phyloP scores from a whole-genome alignment of 53 echinoderm and acorn worm genomes.

The Antedon mediterranea region DNA sequence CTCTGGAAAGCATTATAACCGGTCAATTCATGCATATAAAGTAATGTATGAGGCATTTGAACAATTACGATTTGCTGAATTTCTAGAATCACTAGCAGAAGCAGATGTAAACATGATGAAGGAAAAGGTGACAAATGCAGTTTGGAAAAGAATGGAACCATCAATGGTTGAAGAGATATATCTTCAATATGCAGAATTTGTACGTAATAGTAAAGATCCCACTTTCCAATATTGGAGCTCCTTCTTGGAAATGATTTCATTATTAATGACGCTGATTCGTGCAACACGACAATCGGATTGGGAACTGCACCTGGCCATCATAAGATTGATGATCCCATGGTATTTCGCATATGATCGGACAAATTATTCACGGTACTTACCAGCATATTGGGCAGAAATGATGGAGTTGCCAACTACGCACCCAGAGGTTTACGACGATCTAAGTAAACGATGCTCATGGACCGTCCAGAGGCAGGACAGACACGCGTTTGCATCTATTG shows the following conservation, averaged over 20 bases:
- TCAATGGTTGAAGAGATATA: no score
- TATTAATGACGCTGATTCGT: slow-evolving; percentile 16
- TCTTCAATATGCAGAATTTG: no score
- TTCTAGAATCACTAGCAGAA: slow-evolving; percentile 1
- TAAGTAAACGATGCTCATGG: slow-evolving; percentile 11
- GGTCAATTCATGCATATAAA: slow-evolving; percentile 30
- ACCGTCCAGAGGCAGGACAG: slow-evolving; percentile 33
- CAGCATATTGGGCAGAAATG: slow-evolving; percentile 52
- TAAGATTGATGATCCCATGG: slow-evolving; percentile 41
- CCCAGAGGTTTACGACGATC: slow-evolving; percentile 21
- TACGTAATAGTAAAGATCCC: slow-evolving; percentile 3
- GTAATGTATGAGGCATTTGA: slow-evolving; percentile 37
- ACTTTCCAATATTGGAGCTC: slow-evolving; percentile 39
- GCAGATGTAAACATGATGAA: no score
- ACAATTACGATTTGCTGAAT: slow-evolving; percentile 7
- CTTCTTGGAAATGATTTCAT: slow-evolving; percentile 24
- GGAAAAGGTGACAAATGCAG: no score
- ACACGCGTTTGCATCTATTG: slow-evolving; percentile 10
- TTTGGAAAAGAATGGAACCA: no score
- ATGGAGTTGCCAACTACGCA: slow-evolving; percentile 14
- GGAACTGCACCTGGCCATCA: slow-evolving; percentile 33
- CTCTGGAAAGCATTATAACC: slow-evolving; percentile 26
- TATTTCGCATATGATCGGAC: slow-evolving; percentile 29
- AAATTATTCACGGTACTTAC: slow-evolving; percentile 41
- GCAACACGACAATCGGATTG: slow-evolving; percentile 27